Evolutionary conservation across 2,888 invertebrate genomes (phyloP), one percentile per base, ranked within the genome.

Genomic region (Gari tellinella): DNA sequence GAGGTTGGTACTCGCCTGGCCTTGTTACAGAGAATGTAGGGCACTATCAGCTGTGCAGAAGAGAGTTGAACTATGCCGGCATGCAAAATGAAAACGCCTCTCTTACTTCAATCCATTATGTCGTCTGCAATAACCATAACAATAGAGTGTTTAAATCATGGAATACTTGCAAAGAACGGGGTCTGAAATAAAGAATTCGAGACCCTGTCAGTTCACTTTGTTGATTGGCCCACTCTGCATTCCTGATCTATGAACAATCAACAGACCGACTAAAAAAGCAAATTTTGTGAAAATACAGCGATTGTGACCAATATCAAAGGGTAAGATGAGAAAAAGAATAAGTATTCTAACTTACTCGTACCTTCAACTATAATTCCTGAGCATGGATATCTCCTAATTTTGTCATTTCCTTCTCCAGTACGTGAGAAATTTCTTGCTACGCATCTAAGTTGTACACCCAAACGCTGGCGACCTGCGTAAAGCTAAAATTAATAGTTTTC

Each of bases 401-500:
- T 48, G 45, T 57, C 63, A 66, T 73, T 73, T 68, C 60, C 37
- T 14, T 17, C 3, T n/a, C 31, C 25, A 23, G 25, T 41, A 45
- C 26, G 25, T 19, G 43, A 43, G 43, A 45, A 49, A 26, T 49
- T 49, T 51, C 60, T 56, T 60, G 43, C 37, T 41, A 31, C 31
- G 10, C 31, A 52, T 62, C 60, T 45, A 52, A 66, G 77, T 72
- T 66, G 69, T 77, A 78, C 64, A 70, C 70, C 57, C 63, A 68
- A 64, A 65, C 45, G 63, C 62, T 67, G 69, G 56, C 65, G 53
- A 72, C 62, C 69, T 69, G 55, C 74, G 62, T 66, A 69, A 63
- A 63, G 66, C 55, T 56, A 41, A 38, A 51, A 43, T 52, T 40
- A 57, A 63, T 72, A 72, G 45, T 60, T 72, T 76, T 66, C 76